These are phyloP conservation scores for Sminthopsis crassicaudata DNA, from an alignment of 2,113 vertebrate species.

Conservation along the genomic window DNA sequence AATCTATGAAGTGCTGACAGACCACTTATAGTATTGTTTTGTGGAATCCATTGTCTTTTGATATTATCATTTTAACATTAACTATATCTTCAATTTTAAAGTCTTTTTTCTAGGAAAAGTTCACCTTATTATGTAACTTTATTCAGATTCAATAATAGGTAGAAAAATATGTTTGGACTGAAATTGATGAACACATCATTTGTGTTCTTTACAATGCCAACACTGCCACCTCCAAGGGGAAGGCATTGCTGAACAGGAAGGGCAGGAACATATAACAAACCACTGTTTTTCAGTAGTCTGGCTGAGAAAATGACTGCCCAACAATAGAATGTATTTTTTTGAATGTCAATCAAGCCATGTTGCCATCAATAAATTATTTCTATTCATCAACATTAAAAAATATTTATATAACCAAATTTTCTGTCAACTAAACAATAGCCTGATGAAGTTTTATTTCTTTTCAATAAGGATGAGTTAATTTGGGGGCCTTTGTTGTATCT, in stretches of 20 bases:
- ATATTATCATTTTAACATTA: slow-evolving; percentile 67
- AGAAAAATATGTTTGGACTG: slow-evolving; percentile 1
- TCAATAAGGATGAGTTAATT: slow-evolving; percentile 71
- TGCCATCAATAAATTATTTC: slow-evolving; percentile 69
- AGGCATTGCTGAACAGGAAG: neutral
- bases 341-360: slow-evolving; percentile 73
- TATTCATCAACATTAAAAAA: slow-evolving; percentile 70
- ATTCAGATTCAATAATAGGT: slow-evolving; percentile 46
- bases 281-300: slow-evolving; percentile 47
- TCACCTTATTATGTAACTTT: slow-evolving; percentile 14
- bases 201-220: slow-evolving; percentile 39
- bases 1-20: slow-evolving; percentile 34
- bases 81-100: slow-evolving; percentile 45
- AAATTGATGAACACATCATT: slow-evolving; percentile 53
- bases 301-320: slow-evolving; percentile 59
- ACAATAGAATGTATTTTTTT: slow-evolving; percentile 64
- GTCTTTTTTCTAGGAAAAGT: neutral
- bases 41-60: slow-evolving; percentile 48
- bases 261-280: slow-evolving; percentile 53
- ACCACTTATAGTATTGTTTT: slow-evolving; percentile 40
- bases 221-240: slow-evolving; percentile 48
- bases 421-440: slow-evolving; percentile 56
- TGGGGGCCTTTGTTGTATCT: slow-evolving; percentile 71
- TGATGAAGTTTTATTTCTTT: slow-evolving; percentile 73
- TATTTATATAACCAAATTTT: slow-evolving; percentile 73